Conservation (phyloP, 2,797 vertebrate genomes). For the Paramormyrops hopkinsi region DNA sequence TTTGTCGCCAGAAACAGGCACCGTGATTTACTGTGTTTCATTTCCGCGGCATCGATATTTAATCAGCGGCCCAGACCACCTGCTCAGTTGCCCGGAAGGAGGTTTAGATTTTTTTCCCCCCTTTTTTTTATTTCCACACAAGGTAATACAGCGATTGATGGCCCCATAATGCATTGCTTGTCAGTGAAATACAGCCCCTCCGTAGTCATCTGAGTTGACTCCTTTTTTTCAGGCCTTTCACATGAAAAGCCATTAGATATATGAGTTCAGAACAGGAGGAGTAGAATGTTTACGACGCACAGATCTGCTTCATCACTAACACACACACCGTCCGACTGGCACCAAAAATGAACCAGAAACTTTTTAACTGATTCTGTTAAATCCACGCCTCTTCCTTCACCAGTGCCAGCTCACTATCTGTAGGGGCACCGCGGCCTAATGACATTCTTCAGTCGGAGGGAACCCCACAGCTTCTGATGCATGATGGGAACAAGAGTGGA, state of each 20-base stretch:
- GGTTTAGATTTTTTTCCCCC: neutral
- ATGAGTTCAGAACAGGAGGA: conserved; percentile 4
- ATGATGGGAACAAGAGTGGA: neutral
- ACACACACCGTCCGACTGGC: too few species aligned
- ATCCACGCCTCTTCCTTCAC: neutral
- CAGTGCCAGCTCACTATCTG: neutral
- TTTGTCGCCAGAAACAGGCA: conserved; percentile 15
- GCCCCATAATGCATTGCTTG: conserved; percentile 17
- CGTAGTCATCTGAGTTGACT: conserved; percentile 11
- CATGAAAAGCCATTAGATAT: conserved; percentile 14
- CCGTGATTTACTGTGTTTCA: conserved; percentile 24
- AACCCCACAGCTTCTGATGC: neutral
- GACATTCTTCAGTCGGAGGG: neutral
- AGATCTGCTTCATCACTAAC: neutral
- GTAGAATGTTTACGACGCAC: neutral
- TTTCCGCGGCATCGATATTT: conserved; percentile 27
- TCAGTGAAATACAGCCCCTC: conserved; percentile 24
- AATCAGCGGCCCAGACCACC: conserved; percentile 23
- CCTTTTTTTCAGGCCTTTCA: neutral
- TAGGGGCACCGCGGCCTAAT: neutral
- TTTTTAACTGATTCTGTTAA: neutral
- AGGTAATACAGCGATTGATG: conserved; percentile 24
- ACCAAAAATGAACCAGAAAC: neutral
- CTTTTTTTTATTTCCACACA: conserved; percentile 13
- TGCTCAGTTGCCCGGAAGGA: conserved; percentile 19